Base-by-base conservation (phyloP, 2,888 invertebrate genomes). In the Serripes groenlandicus region DNA sequence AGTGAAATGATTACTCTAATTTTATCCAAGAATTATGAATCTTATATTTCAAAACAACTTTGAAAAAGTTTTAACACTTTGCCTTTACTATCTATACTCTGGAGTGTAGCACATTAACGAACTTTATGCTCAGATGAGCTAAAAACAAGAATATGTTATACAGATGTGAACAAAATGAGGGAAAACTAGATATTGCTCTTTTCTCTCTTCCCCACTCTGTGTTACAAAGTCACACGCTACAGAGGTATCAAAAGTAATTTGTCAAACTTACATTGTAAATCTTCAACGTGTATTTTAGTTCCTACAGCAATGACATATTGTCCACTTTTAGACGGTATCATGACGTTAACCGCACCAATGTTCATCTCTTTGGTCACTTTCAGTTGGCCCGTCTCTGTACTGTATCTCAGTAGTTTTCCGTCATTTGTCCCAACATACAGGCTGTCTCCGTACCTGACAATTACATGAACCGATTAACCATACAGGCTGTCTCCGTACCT, bases 341-440 rank as follows among this genome's bases (percentile, higher is more conserved):
- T 68, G 7, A 78, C 58, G 18, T 76, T 70, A 1, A 88, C 79
- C 1, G 73, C 64, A 1, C 78, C 77, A 49, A 76, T 76, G 11
- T 78, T 71, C 1, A 82, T 60, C 15, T 76, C 68, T 11, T 81
- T 54, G 9, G 80, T 62, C 23, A 82, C 32, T 37, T 69, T 62
- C 21, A 35, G 68, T 18, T 42, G 58, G 1, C 73, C 62, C 0
- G 83, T 75, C n/a, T 81, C 62, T 49, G 86, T 76, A 32, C 83
- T 78, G 69, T 82, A 84, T 35, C 78, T 66, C 28, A 73, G 62
- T 21, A 90, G 62, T 11, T 85, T 62, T n/a, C 91, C 86, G 60
- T 77, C 77, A 9, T 82, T 78, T n/a, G 86, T 90, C 18, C 86
- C 88, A 5, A 90, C 82, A 76, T 84, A 89, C 23, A 86, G 54